Evolutionary conservation across 2,113 vertebrate genomes (phyloP).

Genomic region (Plotosus lineatus): DNA sequence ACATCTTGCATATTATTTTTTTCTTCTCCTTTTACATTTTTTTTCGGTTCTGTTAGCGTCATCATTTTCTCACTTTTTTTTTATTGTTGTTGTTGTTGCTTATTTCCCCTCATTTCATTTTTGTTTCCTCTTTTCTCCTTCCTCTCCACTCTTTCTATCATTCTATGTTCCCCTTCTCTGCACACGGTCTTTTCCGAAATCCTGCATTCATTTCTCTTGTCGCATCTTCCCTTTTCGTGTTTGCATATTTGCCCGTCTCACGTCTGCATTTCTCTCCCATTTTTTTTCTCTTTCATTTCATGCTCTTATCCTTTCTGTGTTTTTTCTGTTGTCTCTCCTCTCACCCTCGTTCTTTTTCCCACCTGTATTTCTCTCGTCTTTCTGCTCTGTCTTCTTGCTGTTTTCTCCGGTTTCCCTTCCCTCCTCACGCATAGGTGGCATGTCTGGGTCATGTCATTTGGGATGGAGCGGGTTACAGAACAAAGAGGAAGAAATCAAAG

Average conservation of each 20-base stretch:
- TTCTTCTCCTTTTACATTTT: background rate
- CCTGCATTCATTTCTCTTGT: conserved; percentile 53
- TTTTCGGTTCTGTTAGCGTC: background rate
- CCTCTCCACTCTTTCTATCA: background rate
- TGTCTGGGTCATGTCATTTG: background rate
- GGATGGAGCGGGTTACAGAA: background rate
- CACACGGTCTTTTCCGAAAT: no score
- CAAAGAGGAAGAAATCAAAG: background rate
- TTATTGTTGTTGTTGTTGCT: no score
- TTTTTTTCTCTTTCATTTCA: background rate
- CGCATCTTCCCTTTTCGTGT: conserved; percentile 24
- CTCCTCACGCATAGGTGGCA: background rate
- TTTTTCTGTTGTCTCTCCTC: background rate
- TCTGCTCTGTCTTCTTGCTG: background rate
- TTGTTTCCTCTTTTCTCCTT: background rate
- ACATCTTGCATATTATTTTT: background rate
- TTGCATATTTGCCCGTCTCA: background rate
- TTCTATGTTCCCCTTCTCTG: no score
- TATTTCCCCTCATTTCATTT: no score
- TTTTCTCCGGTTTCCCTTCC: background rate
- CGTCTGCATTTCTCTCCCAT: no score
- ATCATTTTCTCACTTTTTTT: background rate
- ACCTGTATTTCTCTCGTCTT: no score
- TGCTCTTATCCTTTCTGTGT: background rate
- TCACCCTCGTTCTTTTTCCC: background rate